These are phyloP conservation scores for Anarrhichthys ocellatus DNA, from an alignment of 2,113 vertebrate genomes.

Conservation along the genomic window DNA sequence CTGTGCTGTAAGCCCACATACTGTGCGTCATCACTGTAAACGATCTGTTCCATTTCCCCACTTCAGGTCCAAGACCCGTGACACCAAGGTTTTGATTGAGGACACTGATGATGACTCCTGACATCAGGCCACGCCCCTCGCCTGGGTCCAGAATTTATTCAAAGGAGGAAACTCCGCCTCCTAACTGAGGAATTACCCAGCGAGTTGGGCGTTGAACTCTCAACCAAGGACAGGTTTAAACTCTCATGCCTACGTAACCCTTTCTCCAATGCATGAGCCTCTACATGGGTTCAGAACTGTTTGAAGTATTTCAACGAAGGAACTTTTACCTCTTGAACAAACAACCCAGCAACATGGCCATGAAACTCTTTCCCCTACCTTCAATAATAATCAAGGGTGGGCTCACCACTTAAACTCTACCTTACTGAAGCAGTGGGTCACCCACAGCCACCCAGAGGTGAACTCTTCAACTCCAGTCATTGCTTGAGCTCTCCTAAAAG, in stretches of 20 bases:
- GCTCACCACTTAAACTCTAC: slow-evolving; percentile 24
- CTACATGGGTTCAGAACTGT: slow-evolving; percentile 26
- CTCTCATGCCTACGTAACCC: slow-evolving; percentile 18
- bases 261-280: slow-evolving; percentile 31
- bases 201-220: slow-evolving; percentile 67
- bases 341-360: slow-evolving; percentile 22
- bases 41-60: not conserved
- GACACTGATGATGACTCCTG: slow-evolving; percentile 98
- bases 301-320: slow-evolving; percentile 5
- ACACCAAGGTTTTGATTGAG: slow-evolving; percentile 97
- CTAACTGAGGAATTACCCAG: slow-evolving; percentile 69
- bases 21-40: not conserved
- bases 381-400: slow-evolving; percentile 24
- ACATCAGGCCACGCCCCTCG: slow-evolving; percentile 83
- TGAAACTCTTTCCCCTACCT: slow-evolving; percentile 8
- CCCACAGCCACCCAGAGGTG: not conserved
- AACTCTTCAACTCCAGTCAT: slow-evolving; percentile 21
- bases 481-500: slow-evolving; percentile 51
- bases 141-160: slow-evolving; percentile 80
- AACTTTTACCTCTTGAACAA: slow-evolving; percentile 30
- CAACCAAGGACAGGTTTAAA: slow-evolving; percentile 24
- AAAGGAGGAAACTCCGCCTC: slow-evolving; percentile 77
- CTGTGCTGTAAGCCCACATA: not conserved
- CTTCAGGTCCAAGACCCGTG: slow-evolving; percentile 91
- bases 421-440: slow-evolving; percentile 20